Conservation (phyloP, 2,797 vertebrate genomes). For the Acanthurus lineatus region DNA sequence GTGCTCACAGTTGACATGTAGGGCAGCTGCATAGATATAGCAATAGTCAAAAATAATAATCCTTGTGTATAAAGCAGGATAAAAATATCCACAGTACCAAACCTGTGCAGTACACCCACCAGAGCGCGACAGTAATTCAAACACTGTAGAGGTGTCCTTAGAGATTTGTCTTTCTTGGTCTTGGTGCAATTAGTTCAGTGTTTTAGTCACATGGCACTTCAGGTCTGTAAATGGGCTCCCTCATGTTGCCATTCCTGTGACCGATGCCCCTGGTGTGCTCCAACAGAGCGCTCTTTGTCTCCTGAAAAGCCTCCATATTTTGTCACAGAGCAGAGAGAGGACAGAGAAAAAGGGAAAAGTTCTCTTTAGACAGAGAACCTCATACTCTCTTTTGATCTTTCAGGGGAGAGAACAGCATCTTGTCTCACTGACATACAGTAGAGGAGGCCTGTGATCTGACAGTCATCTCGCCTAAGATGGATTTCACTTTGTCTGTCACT, state of each 20-base stretch:
- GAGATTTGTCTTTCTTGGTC: slow-evolving; percentile 34
- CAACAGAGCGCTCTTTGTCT: slow-evolving; percentile 18
- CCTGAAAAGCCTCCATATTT: slow-evolving; percentile 44
- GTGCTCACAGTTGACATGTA: neutral
- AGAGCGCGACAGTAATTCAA: neutral
- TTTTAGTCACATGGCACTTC: slow-evolving; percentile 36
- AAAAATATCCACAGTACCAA: neutral
- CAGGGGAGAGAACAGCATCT: slow-evolving; percentile 42
- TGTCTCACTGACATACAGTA: slow-evolving; percentile 51
- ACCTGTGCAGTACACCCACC: neutral
- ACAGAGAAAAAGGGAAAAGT: slow-evolving; percentile 26
- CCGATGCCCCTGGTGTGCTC: slow-evolving; percentile 32
- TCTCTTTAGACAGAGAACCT: slow-evolving; percentile 32
- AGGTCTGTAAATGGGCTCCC: slow-evolving; percentile 20
- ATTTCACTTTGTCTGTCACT: slow-evolving; percentile 59
- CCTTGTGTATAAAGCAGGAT: neutral
- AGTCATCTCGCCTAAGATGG: slow-evolving; percentile 49
- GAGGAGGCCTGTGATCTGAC: slow-evolving; percentile 60
- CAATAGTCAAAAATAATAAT: neutral
- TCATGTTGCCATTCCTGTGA: slow-evolving; percentile 30
- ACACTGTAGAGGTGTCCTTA: neutral
- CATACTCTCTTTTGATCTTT: slow-evolving; percentile 61
- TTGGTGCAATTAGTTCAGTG: slow-evolving; percentile 34
- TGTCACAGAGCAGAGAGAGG: slow-evolving; percentile 43
- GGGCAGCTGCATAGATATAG: neutral